phyloP scores from a whole-genome alignment of 2,888 invertebrate species.

The Camponotus fellah region DNA sequence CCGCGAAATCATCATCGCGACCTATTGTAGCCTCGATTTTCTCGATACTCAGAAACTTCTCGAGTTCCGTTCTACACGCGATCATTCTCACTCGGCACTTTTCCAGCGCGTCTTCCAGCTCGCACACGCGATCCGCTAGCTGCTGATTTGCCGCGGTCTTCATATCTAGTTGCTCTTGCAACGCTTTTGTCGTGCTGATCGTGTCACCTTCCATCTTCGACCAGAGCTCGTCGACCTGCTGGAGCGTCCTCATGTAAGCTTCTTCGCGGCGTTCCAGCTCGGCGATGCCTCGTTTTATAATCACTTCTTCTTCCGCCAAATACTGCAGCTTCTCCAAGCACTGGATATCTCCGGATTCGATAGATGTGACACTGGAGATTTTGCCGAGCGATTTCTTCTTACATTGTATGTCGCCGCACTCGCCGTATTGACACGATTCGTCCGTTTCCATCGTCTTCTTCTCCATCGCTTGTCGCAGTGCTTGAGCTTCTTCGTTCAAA shows the following conservation, averaged over 20 bases:
- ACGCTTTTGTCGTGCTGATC: slow-evolving; percentile 83
- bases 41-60: slow-evolving; percentile 87
- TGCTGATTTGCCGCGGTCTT: slow-evolving; percentile 87
- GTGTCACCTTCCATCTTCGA: slow-evolving; percentile 87
- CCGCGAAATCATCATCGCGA: slow-evolving; percentile 68
- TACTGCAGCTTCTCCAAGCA: slow-evolving; percentile 87
- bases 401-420: slow-evolving; percentile 75
- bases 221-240: slow-evolving; percentile 91
- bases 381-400: slow-evolving; percentile 62
- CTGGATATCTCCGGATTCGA: slow-evolving; percentile 83
- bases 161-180: slow-evolving; percentile 87
- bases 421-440: slow-evolving; percentile 66
- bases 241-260: slow-evolving; percentile 90
- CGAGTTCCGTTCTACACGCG: slow-evolving; percentile 85
- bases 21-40: slow-evolving; percentile 83
- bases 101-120: slow-evolving; percentile 87
- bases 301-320: slow-evolving; percentile 87
- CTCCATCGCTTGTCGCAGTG: slow-evolving; percentile 59
- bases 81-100: slow-evolving; percentile 88
- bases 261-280: slow-evolving; percentile 90
- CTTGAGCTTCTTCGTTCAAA: slow-evolving; percentile 72
- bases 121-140: slow-evolving; percentile 86
- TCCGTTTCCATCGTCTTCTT: slow-evolving; percentile 13
- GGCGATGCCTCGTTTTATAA: slow-evolving; percentile 88
- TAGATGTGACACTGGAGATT: slow-evolving; percentile 75